Conservation (phyloP, 1,140 invertebrate species). For the Cydia fagiglandana region DNA sequence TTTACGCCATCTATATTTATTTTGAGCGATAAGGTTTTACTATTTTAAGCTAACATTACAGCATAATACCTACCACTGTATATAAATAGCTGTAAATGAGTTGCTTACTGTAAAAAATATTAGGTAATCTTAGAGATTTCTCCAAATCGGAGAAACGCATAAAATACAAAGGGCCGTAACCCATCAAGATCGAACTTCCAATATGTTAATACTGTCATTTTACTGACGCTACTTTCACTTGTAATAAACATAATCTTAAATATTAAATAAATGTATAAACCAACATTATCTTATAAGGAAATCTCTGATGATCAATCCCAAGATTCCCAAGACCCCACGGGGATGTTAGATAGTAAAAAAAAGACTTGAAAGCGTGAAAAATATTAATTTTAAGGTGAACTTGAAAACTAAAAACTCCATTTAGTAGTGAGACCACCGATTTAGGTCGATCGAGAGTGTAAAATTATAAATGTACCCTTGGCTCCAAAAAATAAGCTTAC, state of each 20-base stretch:
- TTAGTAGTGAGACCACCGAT: background rate
- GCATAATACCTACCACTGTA: background rate
- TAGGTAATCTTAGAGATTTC: background rate
- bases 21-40: too few relatives aligned
- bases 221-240: slow-evolving; percentile 11
- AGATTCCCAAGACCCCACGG: background rate
- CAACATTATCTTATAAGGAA: background rate
- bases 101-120: background rate
- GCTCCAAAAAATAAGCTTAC: slow-evolving; percentile 1
- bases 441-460: background rate
- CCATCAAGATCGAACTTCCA: background rate
- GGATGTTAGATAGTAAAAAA: background rate
- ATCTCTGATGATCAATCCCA: background rate
- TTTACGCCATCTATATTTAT: too few relatives aligned
- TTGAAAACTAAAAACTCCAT: background rate
- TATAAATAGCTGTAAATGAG: background rate
- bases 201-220: slow-evolving; percentile 28
- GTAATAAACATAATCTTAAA: background rate
- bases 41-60: background rate
- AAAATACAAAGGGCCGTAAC: slow-evolving; percentile 23
- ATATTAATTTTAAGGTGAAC: background rate
- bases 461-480: background rate
- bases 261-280: slow-evolving; percentile 1
- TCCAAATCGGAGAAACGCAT: slow-evolving; percentile 7
- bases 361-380: background rate